These are phyloP conservation scores for Malurus splendens DNA, from an alignment of 2,797 vertebrate genomes.

Conservation along the genomic window DNA sequence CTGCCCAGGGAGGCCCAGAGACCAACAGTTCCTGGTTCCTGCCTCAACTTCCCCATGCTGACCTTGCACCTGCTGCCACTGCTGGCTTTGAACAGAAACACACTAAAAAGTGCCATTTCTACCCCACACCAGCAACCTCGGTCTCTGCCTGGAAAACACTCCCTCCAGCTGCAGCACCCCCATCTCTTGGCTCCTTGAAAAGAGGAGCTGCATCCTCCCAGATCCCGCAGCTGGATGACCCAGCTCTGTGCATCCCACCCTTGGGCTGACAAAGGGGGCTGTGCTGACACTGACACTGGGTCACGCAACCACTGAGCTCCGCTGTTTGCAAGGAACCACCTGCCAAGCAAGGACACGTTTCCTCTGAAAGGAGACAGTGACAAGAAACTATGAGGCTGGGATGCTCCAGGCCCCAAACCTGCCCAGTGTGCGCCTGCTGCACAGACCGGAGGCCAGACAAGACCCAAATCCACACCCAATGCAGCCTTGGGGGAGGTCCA, in stretches of 20 bases:
- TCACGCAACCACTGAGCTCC: background rate
- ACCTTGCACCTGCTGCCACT: background rate
- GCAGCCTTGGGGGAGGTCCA: background rate
- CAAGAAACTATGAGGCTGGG: background rate
- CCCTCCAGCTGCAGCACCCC: background rate
- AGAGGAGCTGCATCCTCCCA: background rate
- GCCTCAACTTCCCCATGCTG: too few species aligned
- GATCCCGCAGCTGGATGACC: too few species aligned
- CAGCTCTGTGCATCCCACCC: fast-evolving
- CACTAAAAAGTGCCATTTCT: background rate
- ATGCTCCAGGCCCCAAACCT: background rate
- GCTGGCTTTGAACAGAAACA: background rate
- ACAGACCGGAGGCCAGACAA: background rate
- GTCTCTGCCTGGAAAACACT: background rate
- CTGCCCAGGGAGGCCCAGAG: too few species aligned
- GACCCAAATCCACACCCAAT: background rate
- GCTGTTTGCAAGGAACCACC: background rate
- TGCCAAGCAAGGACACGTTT: background rate
- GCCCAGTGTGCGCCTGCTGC: background rate
- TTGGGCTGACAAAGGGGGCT: fast-evolving
- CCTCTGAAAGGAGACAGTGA: too few species aligned
- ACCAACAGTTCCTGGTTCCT: too few species aligned
- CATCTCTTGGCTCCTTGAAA: background rate
- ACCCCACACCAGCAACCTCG: background rate
- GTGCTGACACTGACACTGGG: background rate